Percentiles rank a stretch among this genome's conserved stretches.
Conservation (phyloP, 1,140 invertebrate genomes). For the Lordiphosa clarofinis region DNA sequence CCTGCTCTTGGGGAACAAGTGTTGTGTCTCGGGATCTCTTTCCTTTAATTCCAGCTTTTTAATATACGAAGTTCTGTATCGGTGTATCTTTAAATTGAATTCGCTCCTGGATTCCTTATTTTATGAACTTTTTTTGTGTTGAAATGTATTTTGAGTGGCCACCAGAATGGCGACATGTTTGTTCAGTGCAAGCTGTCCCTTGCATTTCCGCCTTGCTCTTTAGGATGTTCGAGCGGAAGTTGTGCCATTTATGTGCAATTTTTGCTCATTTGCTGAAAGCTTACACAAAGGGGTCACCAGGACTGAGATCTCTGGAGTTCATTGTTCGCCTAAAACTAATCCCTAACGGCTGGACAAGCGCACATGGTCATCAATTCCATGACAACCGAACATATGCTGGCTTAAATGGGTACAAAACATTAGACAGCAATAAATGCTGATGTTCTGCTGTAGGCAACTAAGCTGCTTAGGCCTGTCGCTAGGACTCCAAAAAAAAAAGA, state of each 20-base stretch:
- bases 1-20: too few species aligned
- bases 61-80: too few species aligned
- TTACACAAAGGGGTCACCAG: slow-evolving; percentile 48
- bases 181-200: slow-evolving; percentile 31
- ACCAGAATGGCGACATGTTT: slow-evolving; percentile 44
- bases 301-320: slow-evolving; percentile 21
- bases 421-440: slow-evolving; percentile 52
- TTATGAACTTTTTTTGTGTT: slow-evolving; percentile 27
- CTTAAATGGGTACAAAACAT: slow-evolving; percentile 52
- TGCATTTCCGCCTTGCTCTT: slow-evolving; percentile 42
- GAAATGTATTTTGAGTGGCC: slow-evolving; percentile 42
- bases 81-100: neutral
- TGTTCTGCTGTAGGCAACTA: slow-evolving; percentile 31
- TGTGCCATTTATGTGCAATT: slow-evolving; percentile 41
- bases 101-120: slow-evolving; percentile 3
- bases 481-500: slow-evolving; percentile 27
- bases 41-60: too few species aligned
- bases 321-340: slow-evolving; percentile 27
- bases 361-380: slow-evolving; percentile 16
- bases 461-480: slow-evolving; percentile 41
- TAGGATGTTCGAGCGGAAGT: slow-evolving; percentile 31
- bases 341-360: slow-evolving; percentile 15
- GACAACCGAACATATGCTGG: slow-evolving; percentile 14
- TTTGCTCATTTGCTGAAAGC: slow-evolving; percentile 55
- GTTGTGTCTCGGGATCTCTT: too few species aligned